Conservation (phyloP, 2,113 vertebrate species). For the Nesogale talazaci region DNA sequence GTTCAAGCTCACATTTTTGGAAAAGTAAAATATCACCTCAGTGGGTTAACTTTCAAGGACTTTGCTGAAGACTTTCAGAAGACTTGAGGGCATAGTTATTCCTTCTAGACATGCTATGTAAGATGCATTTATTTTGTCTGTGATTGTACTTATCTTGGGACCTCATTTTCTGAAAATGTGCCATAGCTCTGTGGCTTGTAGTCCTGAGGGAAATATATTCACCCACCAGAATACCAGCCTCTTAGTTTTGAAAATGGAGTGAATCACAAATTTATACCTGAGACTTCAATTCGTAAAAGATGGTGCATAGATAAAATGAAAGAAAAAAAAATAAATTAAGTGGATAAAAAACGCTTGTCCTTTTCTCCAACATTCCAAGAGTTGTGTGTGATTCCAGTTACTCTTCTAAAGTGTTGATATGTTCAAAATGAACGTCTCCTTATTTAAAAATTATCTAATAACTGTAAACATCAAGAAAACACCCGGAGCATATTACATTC, state of each 20-base stretch:
- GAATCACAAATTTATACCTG: conserved; percentile 73
- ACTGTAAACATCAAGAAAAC: conserved; percentile 17
- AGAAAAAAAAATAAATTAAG: neutral
- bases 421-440: conserved; percentile 25
- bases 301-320: conserved; percentile 53
- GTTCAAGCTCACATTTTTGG: conserved; percentile 49
- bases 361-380: neutral
- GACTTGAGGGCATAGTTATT: conserved; percentile 53
- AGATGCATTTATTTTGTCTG: conserved; percentile 69
- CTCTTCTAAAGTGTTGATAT: neutral
- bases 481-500: neutral
- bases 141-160: conserved; percentile 63
- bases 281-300: conserved; percentile 75
- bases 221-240: conserved; percentile 64
- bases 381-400: neutral
- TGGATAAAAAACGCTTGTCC: conserved; percentile 28
- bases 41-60: conserved; percentile 67
- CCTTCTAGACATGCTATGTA: conserved; percentile 51
- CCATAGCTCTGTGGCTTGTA: conserved; percentile 59
- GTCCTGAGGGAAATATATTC: conserved; percentile 74
- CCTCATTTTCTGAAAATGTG: conserved; percentile 76
- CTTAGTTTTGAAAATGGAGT: conserved; percentile 63
- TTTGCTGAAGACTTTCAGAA: conserved; percentile 32
- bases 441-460: conserved; percentile 44
- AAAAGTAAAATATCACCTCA: conserved; percentile 44